Evolutionary conservation across 2,888 invertebrate genomes (phyloP), one percentile per base, ranked within the genome.

Genomic region (Cheilosia impressa): DNA sequence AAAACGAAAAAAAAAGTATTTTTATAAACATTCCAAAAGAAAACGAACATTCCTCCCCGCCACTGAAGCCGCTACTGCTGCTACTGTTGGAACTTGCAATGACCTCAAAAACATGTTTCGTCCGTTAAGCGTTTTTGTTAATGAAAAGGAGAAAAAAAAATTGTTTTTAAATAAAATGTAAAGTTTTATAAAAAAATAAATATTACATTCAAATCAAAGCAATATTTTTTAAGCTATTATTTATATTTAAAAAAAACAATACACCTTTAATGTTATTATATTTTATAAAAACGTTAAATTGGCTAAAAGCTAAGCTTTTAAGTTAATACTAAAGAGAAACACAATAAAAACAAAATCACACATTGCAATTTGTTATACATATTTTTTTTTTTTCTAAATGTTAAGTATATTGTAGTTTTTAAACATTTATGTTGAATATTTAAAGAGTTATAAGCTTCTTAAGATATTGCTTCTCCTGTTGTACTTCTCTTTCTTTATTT

Each of bases 101-200:
- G 85, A 85, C 85, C 85, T 85, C 85, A 80, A 76, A 85, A 85
- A 85, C 76, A 85, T 75, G 78, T 85, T 85, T 85, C 85, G 85
- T 85, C 85, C 85, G 85, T 80, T 80, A 80, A 85, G 66, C 47
- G 62, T 71, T 80, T 80, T 73, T 63, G 63, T 27, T 65, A 73
- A 58, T 79, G 31, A 55, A 53, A 53, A 31, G 31, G 31, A 43
- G 27, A 41, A 66, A 66, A 52, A 9, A 22, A 50, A 7, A 22
- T 58, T 76, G 31, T 66, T 34, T 66, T 53, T 43, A 22, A 62
- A 65, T 47, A 73, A 83, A 78, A 58, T 69, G 58, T 79, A 79
- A 76, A 80, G 24, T 62, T 58, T 78, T 38, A 31, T 71, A 79
- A 80, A 60, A 7, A 41, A 69, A 69, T 57, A 65, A 62, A 50